Conservation (phyloP, 2,797 vertebrate species). For the Rallus crepitans region DNA sequence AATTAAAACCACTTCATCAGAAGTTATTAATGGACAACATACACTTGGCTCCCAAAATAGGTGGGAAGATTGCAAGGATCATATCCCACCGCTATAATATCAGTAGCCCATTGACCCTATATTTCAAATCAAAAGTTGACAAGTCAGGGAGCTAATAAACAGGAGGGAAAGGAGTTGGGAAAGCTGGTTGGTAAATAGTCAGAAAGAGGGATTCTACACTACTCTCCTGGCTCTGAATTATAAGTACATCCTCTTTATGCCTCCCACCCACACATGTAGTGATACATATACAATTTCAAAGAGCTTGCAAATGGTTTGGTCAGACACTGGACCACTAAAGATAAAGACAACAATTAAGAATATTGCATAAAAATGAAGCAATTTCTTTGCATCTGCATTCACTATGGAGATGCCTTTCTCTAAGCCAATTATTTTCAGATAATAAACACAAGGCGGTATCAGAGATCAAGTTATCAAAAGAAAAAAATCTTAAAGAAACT, state of each 20-base stretch:
- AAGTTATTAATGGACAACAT: neutral
- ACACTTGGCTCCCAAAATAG: neutral
- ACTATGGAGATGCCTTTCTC: conserved; percentile 49
- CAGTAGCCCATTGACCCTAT: neutral
- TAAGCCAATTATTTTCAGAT: conserved; percentile 64
- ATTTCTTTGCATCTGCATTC: conserved; percentile 68
- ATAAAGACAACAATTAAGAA: conserved; percentile 70
- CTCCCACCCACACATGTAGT: neutral
- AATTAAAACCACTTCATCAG: neutral
- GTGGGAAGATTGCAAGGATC: neutral
- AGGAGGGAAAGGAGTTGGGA: neutral
- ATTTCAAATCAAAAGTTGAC: neutral
- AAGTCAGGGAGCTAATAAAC: neutral
- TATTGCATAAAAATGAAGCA: conserved; percentile 66
- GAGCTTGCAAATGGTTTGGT: conserved; percentile 59
- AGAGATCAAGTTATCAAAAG: conserved; percentile 62
- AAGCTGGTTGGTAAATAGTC: conserved; percentile 4
- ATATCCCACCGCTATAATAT: neutral
- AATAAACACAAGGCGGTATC: conserved; percentile 50
- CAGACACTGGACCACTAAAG: conserved; percentile 60
- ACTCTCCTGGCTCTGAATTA: conserved; percentile 20
- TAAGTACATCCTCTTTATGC: neutral
- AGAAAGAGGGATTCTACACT: neutral
- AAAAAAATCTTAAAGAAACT: conserved; percentile 37
- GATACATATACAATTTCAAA: conserved; percentile 49